Percentiles rank a stretch among this genome's conserved stretches.
Evolutionary conservation across 2,797 vertebrate species (phyloP).

Genomic region (Orientallactaga sibirica): DNA sequence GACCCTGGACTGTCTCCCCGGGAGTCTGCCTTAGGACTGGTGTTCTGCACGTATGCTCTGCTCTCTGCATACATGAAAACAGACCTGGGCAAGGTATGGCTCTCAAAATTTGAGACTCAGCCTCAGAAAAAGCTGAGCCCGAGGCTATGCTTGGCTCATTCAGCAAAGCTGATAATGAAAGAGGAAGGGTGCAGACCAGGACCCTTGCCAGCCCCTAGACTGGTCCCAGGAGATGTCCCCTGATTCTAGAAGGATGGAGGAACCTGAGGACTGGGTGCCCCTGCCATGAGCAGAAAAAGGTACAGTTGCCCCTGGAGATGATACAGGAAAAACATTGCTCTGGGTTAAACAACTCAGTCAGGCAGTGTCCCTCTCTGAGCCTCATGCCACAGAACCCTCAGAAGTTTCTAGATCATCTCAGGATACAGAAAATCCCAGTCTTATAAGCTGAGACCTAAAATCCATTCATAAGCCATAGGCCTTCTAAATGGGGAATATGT

Average conservation of each 20-base stretch:
- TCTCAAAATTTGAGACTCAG: not conserved
- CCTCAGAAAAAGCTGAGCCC: not conserved
- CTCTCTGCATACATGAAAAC: not conserved
- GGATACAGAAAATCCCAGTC: not conserved
- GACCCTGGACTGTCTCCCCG: not conserved
- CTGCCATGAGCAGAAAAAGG: rapidly evolving
- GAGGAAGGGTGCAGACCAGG: rapidly evolving
- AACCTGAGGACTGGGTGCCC: not conserved
- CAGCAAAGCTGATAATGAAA: too few species aligned
- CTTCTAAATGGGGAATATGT: not conserved
- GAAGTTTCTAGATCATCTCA: not conserved
- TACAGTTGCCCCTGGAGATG: not conserved
- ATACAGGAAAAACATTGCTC: not conserved
- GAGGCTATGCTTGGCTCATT: not conserved
- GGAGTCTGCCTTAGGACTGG: rapidly evolving
- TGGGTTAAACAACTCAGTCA: not conserved
- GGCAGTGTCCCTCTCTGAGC: not conserved
- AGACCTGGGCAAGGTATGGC: not conserved
- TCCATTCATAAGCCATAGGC: not conserved
- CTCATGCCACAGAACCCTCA: not conserved
- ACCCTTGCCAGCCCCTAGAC: too few species aligned
- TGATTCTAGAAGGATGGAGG: not conserved
- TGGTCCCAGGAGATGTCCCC: not conserved
- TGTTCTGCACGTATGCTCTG: rapidly evolving
- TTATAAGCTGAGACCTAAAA: not conserved